Evolutionary conservation across 2,888 invertebrate species (phyloP), one percentile per base, ranked within the genome.

Genomic region (Mesorhabditis sp.): DNA sequence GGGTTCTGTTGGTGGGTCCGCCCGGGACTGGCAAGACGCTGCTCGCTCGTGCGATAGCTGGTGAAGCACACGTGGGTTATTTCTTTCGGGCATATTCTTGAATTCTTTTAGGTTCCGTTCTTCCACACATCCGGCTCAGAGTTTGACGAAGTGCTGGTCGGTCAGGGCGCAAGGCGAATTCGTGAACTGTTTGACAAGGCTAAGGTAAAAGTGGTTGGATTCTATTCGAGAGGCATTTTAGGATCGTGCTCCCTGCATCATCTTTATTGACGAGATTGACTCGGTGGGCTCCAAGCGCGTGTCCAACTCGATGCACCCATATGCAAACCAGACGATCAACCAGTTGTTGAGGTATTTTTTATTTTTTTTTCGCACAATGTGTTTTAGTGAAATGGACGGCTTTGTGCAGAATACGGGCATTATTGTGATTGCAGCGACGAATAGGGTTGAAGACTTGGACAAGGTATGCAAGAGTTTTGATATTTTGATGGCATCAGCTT

Each of bases 201-300:
- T 6, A 82, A 83, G 71, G 79, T 78, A 44, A 73, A 75, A 75
- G 73, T 66, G 43, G 61, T 62, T n/a, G n/a, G 58, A 13, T 67
- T 67, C 13, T 43, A 5, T 70, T 72, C 44, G 65, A 74, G 77
- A 66, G 43, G 13, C 41, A 13, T 68, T 69, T n/a, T 43, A 43
- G 68, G 71, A 41, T 63, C 74, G 77, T 28, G 92, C 92, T 81
- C 98, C 98, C 0, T 97, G 97, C 87, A 96, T 99, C 0, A 92
- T 99, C 77, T 99, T 98, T 87, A 96, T 99, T 72, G 98, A 99
- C 87, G 98, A 99, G 89, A 97, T 99, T 68, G 98, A 99, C 89
- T 95, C 97, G 0, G 96, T 98, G 13, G 98, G 98, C 4, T 93
- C 94, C 5, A 96, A 95, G 87, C 89, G 98, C 72, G 95, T 95